Evolutionary conservation across 2,113 vertebrate species (phyloP), one percentile per base, ranked within the genome.

Genomic region (Entosphenus tridentatus): DNA sequence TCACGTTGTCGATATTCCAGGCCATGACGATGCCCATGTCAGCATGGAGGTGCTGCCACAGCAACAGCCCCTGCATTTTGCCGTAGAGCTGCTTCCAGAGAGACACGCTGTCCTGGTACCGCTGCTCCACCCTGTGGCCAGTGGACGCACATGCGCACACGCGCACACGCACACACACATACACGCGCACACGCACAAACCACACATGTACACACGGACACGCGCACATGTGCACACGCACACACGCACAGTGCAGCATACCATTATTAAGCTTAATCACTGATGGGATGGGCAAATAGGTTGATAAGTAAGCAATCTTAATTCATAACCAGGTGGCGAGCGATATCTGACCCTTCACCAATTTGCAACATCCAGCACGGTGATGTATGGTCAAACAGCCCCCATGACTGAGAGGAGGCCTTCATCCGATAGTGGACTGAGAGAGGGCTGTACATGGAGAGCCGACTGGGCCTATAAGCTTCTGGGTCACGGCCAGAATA

Each of bases 31-130:
- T 85, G 72, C 86, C 82, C 71, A 82, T 79, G 72, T 92, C 84
- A 0, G 81, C 85, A 75, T 76, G 82, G 71, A 96, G 81, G 76
- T 79, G 83, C 79, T 95, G 87, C 88, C 89, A 96, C 1, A 86
- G 82, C 10, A 87, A 74, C 2, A 92, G 77, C 73, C 83, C 84
- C 79, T 80, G 82, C 83, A 95, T 74, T 77, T 95, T 79, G 21
- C 80, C 73, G 2, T 91, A 82, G 57, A 91, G 77, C 21, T 72
- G 81, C 71, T 89, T 85, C 91, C 89, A 93, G 73, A 85, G 75
- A 1, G 69, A 12, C 1, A 81, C 72, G 67, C 88, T 79, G 70
- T 80, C 79, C 79, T 89, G 87, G 70, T 87, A 82, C 58, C 76
- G 57, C 12, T 68, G n/a, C 69, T 96, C 89, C 79, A 96, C 76